phyloP scores from a whole-genome alignment of 2,888 invertebrate genomes.

The Eulithis prunata region DNA sequence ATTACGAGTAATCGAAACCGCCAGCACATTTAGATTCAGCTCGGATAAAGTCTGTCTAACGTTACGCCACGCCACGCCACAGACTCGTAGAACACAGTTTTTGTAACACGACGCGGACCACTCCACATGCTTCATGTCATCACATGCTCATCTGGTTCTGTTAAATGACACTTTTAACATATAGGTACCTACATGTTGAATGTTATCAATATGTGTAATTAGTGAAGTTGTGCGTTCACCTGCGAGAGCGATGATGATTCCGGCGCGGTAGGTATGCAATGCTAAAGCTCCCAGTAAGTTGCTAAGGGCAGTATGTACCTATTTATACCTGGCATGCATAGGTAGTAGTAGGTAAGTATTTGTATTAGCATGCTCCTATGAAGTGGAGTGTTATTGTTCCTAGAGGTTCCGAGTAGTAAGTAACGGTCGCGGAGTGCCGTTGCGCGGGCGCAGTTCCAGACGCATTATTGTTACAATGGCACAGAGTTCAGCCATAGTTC shows the following conservation, averaged over 20 bases:
- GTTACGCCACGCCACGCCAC: no score
- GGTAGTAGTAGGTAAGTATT: constrained; percentile 13
- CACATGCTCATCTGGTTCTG: no score
- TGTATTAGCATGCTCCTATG: constrained; percentile 1
- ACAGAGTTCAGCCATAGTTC: constrained; percentile 16
- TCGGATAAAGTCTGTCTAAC: no score
- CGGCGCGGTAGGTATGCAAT: no score
- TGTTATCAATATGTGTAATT: no score
- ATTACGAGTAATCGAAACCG: constrained; percentile 40
- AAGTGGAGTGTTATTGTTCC: constrained; percentile 27
- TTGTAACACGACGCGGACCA: background rate
- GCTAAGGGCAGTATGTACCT: no score
- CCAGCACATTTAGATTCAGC: background rate
- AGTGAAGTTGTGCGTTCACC: no score
- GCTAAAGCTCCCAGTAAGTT: no score
- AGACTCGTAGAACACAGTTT: background rate
- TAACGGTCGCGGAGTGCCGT: constrained; percentile 22
- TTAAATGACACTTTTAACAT: no score
- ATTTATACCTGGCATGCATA: no score
- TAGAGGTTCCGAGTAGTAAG: constrained; percentile 14
- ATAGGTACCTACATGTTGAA: background rate
- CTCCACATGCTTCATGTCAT: constrained; percentile 1
- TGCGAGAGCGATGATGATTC: no score
- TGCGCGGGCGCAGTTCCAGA: constrained; percentile 6
- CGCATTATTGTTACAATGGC: constrained; percentile 18